Evolutionary conservation across 2,797 vertebrate species (phyloP).

Genomic region (Luscinia megarhynchos): DNA sequence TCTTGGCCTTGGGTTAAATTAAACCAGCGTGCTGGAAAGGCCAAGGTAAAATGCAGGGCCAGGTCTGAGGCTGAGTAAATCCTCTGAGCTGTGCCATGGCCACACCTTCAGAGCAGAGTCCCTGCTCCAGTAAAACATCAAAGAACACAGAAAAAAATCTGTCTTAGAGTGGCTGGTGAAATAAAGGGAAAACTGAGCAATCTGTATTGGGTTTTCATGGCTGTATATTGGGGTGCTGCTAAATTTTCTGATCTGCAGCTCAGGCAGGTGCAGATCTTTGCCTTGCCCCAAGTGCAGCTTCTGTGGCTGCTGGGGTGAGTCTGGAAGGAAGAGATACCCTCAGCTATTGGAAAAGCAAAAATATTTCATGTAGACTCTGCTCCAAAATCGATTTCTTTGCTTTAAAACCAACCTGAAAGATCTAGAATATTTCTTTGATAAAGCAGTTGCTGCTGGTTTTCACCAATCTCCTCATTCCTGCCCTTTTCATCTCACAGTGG

Average conservation of each 20-base stretch:
- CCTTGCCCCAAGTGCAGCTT: not conserved
- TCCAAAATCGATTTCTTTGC: fast-evolving
- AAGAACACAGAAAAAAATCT: not conserved
- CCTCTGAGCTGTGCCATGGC: not conserved
- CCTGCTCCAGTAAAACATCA: not conserved
- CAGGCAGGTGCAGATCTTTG: not conserved
- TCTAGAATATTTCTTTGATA: not conserved
- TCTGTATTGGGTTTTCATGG: not conserved
- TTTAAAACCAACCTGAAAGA: not conserved
- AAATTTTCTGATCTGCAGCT: not conserved
- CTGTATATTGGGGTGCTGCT: not conserved
- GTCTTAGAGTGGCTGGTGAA: not conserved
- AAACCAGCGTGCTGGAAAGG: slow-evolving; percentile 36
- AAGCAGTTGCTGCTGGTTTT: not conserved
- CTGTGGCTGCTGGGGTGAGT: not conserved
- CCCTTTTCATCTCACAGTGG: not conserved
- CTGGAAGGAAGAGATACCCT: not conserved
- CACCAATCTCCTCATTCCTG: not conserved
- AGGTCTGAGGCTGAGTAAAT: slow-evolving; percentile 23
- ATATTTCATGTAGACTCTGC: not conserved
- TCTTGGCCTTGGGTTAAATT: slow-evolving; percentile 66
- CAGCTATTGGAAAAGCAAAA: not conserved
- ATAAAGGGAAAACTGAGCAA: not conserved
- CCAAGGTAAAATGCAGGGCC: slow-evolving; percentile 55
- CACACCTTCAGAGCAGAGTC: not conserved